These are phyloP conservation scores for Trissolcus japonicus DNA, from an alignment of 2,888 invertebrate species.

Conservation along the genomic window DNA sequence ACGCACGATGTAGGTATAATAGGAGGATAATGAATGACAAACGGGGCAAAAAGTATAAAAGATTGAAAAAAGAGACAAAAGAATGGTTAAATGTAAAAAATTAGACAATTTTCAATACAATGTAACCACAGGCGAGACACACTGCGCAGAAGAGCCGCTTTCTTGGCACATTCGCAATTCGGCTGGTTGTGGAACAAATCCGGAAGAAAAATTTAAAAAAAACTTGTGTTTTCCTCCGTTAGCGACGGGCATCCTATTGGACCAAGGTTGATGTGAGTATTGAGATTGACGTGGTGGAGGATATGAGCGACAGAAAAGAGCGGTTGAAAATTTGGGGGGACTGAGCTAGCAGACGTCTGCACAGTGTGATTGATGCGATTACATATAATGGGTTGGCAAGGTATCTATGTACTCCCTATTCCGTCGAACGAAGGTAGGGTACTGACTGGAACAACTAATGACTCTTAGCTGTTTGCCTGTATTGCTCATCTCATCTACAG, in stretches of 20 bases:
- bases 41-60: constrained; percentile 26
- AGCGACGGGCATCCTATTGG: no score
- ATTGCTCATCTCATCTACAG: constrained; percentile 71
- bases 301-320: not conserved
- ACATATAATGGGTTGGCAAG: constrained; percentile 40
- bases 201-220: no score
- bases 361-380: constrained; percentile 32
- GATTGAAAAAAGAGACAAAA: constrained; percentile 35
- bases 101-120: constrained; percentile 20
- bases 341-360: constrained; percentile 7
- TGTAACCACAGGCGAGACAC: constrained; percentile 28
- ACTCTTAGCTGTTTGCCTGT: constrained; percentile 74
- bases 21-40: constrained; percentile 43
- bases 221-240: no score
- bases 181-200: no score
- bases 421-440: constrained; percentile 74
- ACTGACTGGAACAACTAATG: constrained; percentile 76
- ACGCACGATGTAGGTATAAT: constrained; percentile 37
- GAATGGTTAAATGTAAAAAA: constrained; percentile 34
- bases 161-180: no score
- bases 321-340: not conserved
- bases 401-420: constrained; percentile 76
- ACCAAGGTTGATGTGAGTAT: no score
- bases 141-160: constrained; percentile 12
- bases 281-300: not conserved